phyloP scores from a whole-genome alignment of 2,113 vertebrate genomes.

The Otolemur garnettii region DNA sequence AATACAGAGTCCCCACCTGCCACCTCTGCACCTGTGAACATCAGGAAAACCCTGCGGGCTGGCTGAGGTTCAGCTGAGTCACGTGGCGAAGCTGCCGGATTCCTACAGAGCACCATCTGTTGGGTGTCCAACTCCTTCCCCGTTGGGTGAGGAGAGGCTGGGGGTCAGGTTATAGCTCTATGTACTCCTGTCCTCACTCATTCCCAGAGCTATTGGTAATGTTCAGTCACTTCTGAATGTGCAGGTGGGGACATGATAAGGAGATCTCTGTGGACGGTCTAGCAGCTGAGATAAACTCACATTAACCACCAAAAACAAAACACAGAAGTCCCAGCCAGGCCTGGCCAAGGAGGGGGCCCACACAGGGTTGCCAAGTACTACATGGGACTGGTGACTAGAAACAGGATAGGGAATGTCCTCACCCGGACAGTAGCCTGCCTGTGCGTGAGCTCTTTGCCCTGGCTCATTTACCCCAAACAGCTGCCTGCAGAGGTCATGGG shows the following conservation, averaged over 20 bases:
- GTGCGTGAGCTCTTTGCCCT: accelerated
- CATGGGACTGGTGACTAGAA: accelerated
- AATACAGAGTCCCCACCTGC: background rate
- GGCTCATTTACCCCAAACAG: background rate
- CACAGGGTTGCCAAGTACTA: accelerated
- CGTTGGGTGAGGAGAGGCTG: background rate
- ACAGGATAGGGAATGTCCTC: accelerated
- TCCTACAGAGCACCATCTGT: too few relatives aligned
- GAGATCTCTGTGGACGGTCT: background rate
- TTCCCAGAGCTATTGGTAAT: accelerated
- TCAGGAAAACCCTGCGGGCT: background rate
- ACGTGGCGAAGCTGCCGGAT: background rate
- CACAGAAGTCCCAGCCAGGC: accelerated
- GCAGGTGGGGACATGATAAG: background rate
- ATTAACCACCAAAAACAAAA: accelerated
- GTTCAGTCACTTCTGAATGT: accelerated
- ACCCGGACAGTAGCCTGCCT: background rate
- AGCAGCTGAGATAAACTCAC: accelerated
- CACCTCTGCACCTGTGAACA: background rate
- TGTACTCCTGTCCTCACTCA: background rate
- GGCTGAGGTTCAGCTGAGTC: background rate
- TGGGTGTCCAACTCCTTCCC: background rate
- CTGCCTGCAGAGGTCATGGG: background rate
- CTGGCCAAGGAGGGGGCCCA: background rate
- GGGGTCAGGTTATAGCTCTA: too few relatives aligned